Conservation (phyloP, 2,888 invertebrate species). For the Napeogenes sylphis region DNA sequence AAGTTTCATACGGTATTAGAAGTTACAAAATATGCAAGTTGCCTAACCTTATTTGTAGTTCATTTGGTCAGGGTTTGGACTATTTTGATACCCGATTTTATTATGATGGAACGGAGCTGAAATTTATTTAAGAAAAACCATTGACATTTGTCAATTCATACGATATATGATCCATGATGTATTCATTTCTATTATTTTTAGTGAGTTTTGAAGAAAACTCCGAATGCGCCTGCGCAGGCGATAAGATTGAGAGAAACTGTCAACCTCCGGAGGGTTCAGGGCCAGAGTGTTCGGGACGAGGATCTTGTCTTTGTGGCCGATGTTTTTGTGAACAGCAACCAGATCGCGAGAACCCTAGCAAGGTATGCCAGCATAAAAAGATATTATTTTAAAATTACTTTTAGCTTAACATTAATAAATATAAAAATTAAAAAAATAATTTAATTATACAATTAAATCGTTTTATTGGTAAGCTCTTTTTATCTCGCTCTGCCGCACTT, state of each 20-base stretch:
- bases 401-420: neutral
- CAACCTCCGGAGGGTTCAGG: slow-evolving; percentile 46
- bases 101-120: too few species aligned
- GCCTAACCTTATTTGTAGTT: too few species aligned
- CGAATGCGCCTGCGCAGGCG: slow-evolving; percentile 53
- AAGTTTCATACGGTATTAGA: neutral
- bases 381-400: neutral
- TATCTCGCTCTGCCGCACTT: too few species aligned
- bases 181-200: slow-evolving; percentile 35
- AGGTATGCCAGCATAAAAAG: slow-evolving; percentile 42
- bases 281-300: slow-evolving; percentile 56
- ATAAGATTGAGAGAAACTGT: slow-evolving; percentile 47
- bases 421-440: too few species aligned
- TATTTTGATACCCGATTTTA: too few species aligned
- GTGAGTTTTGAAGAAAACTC: slow-evolving; percentile 62
- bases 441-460: too few species aligned
- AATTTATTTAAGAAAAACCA: too few species aligned
- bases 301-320: slow-evolving; percentile 60
- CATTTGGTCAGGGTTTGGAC: too few species aligned
- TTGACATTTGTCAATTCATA: too few species aligned
- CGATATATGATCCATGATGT: neutral
- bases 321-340: slow-evolving; percentile 55
- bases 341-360: slow-evolving; percentile 50
- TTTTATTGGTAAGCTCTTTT: too few species aligned
- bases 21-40: neutral